These are phyloP conservation scores for Empidonax traillii DNA, from an alignment of 2,113 vertebrate genomes.

Conservation along the genomic window DNA sequence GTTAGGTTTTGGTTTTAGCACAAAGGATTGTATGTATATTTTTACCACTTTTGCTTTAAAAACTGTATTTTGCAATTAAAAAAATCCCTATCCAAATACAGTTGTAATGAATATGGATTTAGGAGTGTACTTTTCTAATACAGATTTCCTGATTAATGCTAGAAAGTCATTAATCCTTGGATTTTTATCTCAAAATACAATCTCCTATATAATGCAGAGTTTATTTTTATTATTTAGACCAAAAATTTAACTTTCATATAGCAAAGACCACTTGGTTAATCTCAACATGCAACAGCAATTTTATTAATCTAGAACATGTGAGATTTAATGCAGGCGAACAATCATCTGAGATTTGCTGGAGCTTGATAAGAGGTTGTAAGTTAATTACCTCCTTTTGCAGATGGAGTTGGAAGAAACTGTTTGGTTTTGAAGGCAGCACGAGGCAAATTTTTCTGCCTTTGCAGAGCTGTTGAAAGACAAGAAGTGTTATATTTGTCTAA, in stretches of 20 bases:
- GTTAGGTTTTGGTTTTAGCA: not conserved
- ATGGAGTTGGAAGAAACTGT: conserved; percentile 91
- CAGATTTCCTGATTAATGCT: not conserved
- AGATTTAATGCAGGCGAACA: conserved; percentile 51
- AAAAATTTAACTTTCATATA: not conserved
- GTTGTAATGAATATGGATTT: not conserved
- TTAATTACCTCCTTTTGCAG: conserved; percentile 93
- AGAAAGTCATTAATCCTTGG: not conserved
- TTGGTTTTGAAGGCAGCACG: conserved; percentile 95
- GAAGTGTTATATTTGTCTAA: conserved; percentile 81
- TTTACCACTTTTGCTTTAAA: not conserved
- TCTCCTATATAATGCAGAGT: not conserved
- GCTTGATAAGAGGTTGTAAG: conserved; percentile 65
- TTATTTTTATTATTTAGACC: not conserved
- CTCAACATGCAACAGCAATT: not conserved
- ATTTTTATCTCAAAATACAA: not conserved
- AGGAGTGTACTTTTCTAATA: not conserved
- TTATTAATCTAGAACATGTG: not conserved
- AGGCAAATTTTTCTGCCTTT: conserved; percentile 89
- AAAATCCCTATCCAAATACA: not conserved
- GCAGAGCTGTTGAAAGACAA: conserved; percentile 91
- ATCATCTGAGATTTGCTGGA: conserved; percentile 56
- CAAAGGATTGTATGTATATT: not conserved
- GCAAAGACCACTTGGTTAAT: not conserved
- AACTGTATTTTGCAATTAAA: not conserved